Evolutionary conservation across 1,140 invertebrate species (phyloP).

Genomic region (Euschistus heros): DNA sequence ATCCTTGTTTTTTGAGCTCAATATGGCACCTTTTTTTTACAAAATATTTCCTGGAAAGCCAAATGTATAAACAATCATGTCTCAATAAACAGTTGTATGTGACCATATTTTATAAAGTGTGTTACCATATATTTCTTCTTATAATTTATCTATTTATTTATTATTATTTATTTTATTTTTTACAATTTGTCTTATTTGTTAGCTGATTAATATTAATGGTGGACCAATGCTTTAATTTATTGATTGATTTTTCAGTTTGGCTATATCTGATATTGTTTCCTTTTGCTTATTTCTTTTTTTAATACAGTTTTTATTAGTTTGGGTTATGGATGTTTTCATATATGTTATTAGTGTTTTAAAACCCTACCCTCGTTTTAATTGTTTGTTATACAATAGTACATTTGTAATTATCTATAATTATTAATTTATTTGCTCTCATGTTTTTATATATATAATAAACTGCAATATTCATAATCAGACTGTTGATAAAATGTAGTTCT

Average conservation of each 20-base stretch:
- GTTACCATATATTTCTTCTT: background rate
- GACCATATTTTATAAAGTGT: conserved; percentile 34
- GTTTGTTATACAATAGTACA: too few relatives aligned
- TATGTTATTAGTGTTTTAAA: too few relatives aligned
- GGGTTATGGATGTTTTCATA: too few relatives aligned
- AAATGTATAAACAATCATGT: conserved; percentile 39
- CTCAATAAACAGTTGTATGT: conserved; percentile 60
- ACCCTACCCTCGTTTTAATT: too few relatives aligned
- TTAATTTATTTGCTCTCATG: too few relatives aligned
- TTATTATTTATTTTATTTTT: background rate
- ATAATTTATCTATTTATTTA: background rate
- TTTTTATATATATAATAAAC: too few relatives aligned
- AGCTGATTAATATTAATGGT: background rate
- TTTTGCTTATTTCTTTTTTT: background rate
- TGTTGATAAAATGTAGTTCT: too few relatives aligned
- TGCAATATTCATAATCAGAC: too few relatives aligned
- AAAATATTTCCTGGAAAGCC: conserved; percentile 25
- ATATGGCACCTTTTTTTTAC: conserved; percentile 25
- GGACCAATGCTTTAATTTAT: background rate
- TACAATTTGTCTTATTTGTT: background rate
- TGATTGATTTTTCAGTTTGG: background rate
- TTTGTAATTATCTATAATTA: too few relatives aligned
- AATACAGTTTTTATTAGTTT: too few relatives aligned
- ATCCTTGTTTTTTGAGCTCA: conserved; percentile 26
- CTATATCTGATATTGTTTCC: background rate